These are phyloP conservation scores for Cephus cinctus DNA, from an alignment of 1,140 invertebrate genomes.

Conservation along the genomic window DNA sequence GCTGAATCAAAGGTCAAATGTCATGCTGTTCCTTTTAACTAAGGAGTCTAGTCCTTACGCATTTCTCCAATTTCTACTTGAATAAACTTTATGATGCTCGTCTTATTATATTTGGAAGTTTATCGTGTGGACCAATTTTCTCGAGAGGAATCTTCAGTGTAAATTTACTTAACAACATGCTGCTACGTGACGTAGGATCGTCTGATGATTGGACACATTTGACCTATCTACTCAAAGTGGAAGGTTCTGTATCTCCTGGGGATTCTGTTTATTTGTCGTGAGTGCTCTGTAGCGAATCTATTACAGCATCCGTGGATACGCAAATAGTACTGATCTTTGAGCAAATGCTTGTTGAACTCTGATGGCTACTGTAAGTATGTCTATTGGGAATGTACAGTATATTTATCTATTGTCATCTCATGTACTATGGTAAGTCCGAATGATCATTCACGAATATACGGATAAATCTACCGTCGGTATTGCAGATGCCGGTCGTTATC, in stretches of 20 bases:
- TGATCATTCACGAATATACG: no score
- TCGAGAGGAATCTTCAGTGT: background rate
- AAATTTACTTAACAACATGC: background rate
- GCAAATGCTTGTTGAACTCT: no score
- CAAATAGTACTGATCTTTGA: background rate
- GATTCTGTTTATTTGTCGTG: background rate
- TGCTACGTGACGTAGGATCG: background rate
- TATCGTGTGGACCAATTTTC: no score
- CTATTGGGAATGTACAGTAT: no score
- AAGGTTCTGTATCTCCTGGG: background rate
- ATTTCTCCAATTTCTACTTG: background rate
- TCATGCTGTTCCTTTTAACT: background rate
- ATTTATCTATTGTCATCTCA: no score
- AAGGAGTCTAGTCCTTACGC: background rate
- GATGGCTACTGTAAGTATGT: no score
- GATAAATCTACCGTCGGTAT: no score
- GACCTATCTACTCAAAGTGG: background rate
- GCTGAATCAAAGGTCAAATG: background rate
- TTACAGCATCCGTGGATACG: background rate
- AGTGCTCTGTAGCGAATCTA: background rate
- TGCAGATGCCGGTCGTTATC: no score
- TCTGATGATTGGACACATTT: background rate
- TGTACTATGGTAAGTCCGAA: no score
- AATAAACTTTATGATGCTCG: no score
- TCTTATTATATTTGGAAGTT: no score